Evolutionary conservation across 2,888 invertebrate genomes (phyloP), one percentile per base, ranked within the genome.

Genomic region (Heliothis peltigera): DNA sequence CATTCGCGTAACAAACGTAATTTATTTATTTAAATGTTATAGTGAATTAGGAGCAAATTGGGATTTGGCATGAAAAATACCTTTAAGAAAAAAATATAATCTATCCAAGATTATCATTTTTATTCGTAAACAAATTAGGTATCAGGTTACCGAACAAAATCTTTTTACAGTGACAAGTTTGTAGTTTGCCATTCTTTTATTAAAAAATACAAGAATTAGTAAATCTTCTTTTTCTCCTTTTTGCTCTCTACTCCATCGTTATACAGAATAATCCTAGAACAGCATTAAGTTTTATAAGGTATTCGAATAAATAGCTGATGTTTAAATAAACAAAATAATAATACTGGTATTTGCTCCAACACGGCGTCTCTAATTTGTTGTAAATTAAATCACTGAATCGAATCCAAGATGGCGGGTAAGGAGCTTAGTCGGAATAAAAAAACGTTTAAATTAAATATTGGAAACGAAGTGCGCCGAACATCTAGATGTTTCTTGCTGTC

Each of bases 321-420:
- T 53, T 47, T 21, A n/a, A n/a, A 49, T 35, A 42, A 51, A 51
- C 15, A 55, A 22, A 51, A 65, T 12, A 42, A 1, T 32, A 18
- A 42, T n/a, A 8, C 42, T 42, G 18, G 4, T 19, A 61, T 46
- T 25, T 54, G 10, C 52, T 7, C 22, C 28, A 25, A 19, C 47
- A 48, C 5, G 19, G 43, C 39, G 3, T 53, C 32, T 49, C 22
- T 54, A 69, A 46, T 57, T 57, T 62, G n/a, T 22, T 32, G n/a
- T 32, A 54, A 73, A 74, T 57, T 39, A 51, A 73, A 54, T 57
- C 49, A 57, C 42, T 67, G 46, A 62, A 67, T 62, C 28, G 35
- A 68, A 55, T 68, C 25, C 46, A 62, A 74, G 62, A 74, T 43
- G 69, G 75, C 57, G 21, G 22, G n/a, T 56, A 52, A 54, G 46